Percentiles rank a stretch among this genome's conserved stretches.
Conservation (phyloP, 2,113 vertebrate species). For the Opisthocomus hoazin region DNA sequence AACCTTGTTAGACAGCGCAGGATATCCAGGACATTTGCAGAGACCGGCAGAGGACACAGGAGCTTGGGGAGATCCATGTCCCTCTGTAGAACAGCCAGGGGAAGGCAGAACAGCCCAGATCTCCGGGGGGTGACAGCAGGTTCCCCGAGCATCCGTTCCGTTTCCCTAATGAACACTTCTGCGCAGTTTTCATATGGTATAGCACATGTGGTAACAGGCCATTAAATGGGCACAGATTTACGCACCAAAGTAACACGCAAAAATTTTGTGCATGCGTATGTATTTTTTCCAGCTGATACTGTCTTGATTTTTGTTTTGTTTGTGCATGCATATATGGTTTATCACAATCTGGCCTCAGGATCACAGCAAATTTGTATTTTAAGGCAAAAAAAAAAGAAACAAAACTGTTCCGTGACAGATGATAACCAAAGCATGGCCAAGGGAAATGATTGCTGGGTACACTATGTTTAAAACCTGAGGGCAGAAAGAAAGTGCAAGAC, state of each 20-base stretch:
- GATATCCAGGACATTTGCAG: neutral
- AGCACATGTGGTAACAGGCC: fast-evolving
- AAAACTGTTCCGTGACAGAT: neutral
- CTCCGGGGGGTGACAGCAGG: neutral
- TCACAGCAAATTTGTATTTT: neutral
- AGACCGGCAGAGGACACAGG: neutral
- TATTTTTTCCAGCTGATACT: neutral
- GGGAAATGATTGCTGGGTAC: neutral
- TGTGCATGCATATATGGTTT: neutral
- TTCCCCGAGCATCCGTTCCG: fast-evolving
- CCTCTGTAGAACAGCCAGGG: neutral
- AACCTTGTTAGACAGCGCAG: neutral
- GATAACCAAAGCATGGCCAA: neutral
- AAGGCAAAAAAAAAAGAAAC: neutral
- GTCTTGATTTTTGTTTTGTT: neutral
- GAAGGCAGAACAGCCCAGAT: neutral
- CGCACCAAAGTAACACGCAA: neutral
- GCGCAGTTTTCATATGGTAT: neutral
- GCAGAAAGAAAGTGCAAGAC: constrained; percentile 2
- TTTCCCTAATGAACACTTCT: neutral
- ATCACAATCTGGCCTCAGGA: neutral
- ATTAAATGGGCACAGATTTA: neutral
- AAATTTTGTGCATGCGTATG: fast-evolving
- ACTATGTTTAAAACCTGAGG: neutral
- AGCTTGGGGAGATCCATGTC: neutral